Percentiles rank a stretch among this genome's conserved stretches.
phyloP scores from a whole-genome alignment of 2,888 invertebrate species.

The Sphaerophoria taeniata region DNA sequence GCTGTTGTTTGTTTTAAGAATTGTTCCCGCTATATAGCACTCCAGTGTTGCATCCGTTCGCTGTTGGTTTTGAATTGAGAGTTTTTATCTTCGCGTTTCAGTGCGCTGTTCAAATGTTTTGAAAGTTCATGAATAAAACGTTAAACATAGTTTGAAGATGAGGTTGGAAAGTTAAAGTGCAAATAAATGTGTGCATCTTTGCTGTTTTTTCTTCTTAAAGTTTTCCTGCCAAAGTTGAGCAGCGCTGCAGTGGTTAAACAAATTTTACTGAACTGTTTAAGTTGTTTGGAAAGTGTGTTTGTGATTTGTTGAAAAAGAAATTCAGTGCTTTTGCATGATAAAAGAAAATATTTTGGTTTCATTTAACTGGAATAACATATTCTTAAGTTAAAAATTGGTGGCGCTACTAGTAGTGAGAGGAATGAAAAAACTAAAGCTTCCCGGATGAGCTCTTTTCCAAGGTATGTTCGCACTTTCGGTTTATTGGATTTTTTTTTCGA shows the following conservation, averaged over 20 bases:
- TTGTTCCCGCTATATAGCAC: constrained; percentile 38
- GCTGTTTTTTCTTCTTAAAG: background rate
- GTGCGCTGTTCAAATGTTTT: constrained; percentile 43
- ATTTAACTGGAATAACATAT: background rate
- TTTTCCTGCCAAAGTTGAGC: background rate
- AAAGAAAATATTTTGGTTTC: background rate
- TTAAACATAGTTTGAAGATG: constrained; percentile 19
- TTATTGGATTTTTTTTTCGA: background rate
- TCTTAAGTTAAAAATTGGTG: constrained; percentile 29
- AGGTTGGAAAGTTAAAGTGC: constrained; percentile 59
- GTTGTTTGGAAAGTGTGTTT: background rate
- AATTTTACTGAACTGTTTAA: background rate
- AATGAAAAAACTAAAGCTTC: constrained; percentile 56
- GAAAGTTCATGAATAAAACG: constrained; percentile 25
- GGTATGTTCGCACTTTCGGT: constrained; percentile 31
- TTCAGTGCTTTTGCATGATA: constrained; percentile 8
- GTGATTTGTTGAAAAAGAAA: background rate
- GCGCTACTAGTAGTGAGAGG: constrained; percentile 53
- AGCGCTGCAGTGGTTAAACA: background rate
- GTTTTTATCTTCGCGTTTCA: constrained; percentile 18
- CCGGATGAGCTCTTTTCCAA: constrained; percentile 58
- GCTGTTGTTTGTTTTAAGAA: constrained; percentile 54
- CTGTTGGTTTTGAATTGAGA: constrained; percentile 34
- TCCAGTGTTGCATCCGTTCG: background rate
- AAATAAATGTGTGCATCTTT: constrained; percentile 23